Evolutionary conservation across 2,888 invertebrate species (phyloP), one percentile per base, ranked within the genome.

Genomic region (Beris chalybata): DNA sequence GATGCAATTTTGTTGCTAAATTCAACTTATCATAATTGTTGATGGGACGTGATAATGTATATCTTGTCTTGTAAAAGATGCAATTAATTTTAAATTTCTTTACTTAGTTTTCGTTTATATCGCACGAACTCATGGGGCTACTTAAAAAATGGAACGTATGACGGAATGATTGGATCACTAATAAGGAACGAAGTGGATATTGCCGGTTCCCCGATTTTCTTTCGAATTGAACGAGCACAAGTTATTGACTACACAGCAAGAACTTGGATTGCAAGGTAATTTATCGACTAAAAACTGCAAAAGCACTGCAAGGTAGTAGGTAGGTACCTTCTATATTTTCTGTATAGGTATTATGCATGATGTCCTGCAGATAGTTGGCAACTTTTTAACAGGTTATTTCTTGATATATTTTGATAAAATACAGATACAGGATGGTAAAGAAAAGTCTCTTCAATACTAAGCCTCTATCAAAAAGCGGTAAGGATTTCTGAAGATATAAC

Each of bases 161-260:
- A 88, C 72, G 88, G 88, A 7, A 79, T 88, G 82, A 85, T 88
- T 64, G 86, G 87, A 4, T 80, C 85, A 1, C 76, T 88, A 71
- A 83, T 85, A 72, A 79, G 83, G 29, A 79, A 78, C 30, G 82
- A 84, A 69, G 83, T 86, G 0, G 90, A 90, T 73, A 84, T 89
- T 67, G 87, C 88, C 0, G 87, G 86, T n/a, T 85, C 88, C 12
- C 86, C 89, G 0, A 78, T 87, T 56, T 86, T 88, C 78, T 86
- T 85, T 74, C 84, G 86, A 73, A 75, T 80, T n/a, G 89, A 89
- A 72, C 82, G 90, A 70, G 81, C 83, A 32, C 77, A 81, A 71
- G 82, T 84, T 66, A 80, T 86, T 66, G 85, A 87, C 72, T 86
- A 85, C 70, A 84, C 85, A 31, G 83, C 84, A 5, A 85, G 86